Conservation (phyloP, 2,797 vertebrate species). For the Arnoldichthys spilopterus region DNA sequence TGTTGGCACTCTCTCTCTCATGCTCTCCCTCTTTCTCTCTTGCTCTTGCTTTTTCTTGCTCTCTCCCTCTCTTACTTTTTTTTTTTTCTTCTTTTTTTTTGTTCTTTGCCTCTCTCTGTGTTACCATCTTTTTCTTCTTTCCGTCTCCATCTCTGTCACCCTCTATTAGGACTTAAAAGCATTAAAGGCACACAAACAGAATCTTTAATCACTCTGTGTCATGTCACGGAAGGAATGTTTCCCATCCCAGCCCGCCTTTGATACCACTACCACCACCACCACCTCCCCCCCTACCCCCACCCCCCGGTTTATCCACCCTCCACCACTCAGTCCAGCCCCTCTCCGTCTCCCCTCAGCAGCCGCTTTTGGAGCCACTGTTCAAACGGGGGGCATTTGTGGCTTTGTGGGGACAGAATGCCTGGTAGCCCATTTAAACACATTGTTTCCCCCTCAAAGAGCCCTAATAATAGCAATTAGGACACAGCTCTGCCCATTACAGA, state of each 20-base stretch:
- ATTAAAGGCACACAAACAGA: slow-evolving; percentile 60
- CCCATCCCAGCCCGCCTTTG: slow-evolving; percentile 74
- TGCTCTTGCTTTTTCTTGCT: too few relatives aligned
- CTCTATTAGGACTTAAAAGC: slow-evolving; percentile 72
- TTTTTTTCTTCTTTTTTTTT: slow-evolving; percentile 46
- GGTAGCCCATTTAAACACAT: slow-evolving; percentile 70
- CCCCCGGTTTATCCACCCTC: slow-evolving; percentile 47
- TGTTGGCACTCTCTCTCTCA: too few relatives aligned
- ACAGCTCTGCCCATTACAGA: slow-evolving; percentile 65
- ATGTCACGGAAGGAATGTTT: slow-evolving; percentile 80
- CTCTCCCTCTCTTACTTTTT: slow-evolving; percentile 5
- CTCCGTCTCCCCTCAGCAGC: slow-evolving; percentile 38
- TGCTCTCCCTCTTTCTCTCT: too few relatives aligned
- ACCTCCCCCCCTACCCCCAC: too few relatives aligned
- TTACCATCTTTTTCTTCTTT: slow-evolving; percentile 24
- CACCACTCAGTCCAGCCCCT: slow-evolving; percentile 55
- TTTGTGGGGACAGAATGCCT: slow-evolving; percentile 65
- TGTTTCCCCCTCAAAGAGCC: slow-evolving; percentile 72
- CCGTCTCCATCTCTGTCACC: slow-evolving; percentile 63
- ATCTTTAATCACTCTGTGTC: slow-evolving; percentile 78
- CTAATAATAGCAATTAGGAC: slow-evolving; percentile 74
- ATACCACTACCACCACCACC: too few relatives aligned
- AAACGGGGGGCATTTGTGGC: slow-evolving; percentile 51
- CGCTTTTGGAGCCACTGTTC: slow-evolving; percentile 7
- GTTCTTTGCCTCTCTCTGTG: slow-evolving; percentile 19